Conservation (phyloP, 2,888 invertebrate species). For the Abrostola triplasia region DNA sequence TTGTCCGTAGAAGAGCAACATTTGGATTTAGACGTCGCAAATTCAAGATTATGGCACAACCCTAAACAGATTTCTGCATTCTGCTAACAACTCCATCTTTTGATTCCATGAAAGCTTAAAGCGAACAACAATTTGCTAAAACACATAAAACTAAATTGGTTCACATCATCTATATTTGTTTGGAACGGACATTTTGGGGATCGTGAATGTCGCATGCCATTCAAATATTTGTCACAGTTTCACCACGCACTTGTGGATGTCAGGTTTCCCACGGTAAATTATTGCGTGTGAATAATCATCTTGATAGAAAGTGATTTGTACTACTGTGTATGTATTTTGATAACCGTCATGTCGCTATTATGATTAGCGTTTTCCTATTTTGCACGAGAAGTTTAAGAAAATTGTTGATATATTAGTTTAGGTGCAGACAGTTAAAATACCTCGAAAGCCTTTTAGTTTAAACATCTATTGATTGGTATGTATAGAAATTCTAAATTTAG, state of each 20-base stretch:
- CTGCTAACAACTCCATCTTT: too few species aligned
- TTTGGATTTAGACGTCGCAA: too few species aligned
- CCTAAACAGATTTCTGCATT: too few species aligned
- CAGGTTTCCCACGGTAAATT: conserved; percentile 48
- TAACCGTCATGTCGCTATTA: conserved; percentile 8
- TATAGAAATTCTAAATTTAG: too few species aligned
- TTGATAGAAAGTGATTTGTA: conserved; percentile 38
- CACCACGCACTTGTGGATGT: conserved; percentile 42
- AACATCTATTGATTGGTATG: too few species aligned
- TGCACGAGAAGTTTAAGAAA: background rate
- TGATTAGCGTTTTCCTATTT: background rate
- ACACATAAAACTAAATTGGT: conserved; percentile 23
- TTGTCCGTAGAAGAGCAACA: too few species aligned
- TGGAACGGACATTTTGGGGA: conserved; percentile 27
- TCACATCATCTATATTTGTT: conserved; percentile 36
- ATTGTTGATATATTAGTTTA: background rate
- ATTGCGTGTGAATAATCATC: conserved; percentile 52
- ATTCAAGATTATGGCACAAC: too few species aligned
- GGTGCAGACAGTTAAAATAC: too few species aligned
- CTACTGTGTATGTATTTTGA: conserved; percentile 7
- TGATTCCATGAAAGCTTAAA: background rate
- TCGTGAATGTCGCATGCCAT: conserved; percentile 46
- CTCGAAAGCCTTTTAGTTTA: too few species aligned
- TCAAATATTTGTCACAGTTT: conserved; percentile 52
- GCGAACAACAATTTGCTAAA: background rate